These are phyloP conservation scores for Pherbina coryleti DNA, from an alignment of 2,888 invertebrate species.

Conservation along the genomic window DNA sequence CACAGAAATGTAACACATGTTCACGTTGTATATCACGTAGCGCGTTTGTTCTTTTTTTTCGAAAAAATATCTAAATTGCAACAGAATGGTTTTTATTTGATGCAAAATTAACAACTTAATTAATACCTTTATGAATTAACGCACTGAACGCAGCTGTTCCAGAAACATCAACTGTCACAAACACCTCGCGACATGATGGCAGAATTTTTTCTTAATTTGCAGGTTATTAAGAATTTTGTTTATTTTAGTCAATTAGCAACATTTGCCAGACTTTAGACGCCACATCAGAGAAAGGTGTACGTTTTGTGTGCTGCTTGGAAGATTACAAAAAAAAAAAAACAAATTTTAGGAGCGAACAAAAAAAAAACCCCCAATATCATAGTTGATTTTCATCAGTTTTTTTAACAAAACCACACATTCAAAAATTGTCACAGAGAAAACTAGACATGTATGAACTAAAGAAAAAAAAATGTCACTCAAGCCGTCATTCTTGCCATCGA, in stretches of 20 bases:
- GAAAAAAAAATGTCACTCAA: background rate
- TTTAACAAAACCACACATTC: too few relatives aligned
- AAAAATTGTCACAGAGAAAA: background rate
- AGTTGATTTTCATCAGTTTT: background rate
- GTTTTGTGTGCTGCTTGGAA: background rate
- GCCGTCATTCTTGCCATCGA: background rate
- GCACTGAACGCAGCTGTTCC: constrained; percentile 57
- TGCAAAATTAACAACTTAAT: constrained; percentile 68
- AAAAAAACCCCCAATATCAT: background rate
- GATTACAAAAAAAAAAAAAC: background rate
- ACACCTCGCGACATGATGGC: background rate
- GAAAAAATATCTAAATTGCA: too few relatives aligned
- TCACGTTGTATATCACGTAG: constrained; percentile 11
- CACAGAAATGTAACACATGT: constrained; percentile 8
- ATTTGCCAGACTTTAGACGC: background rate
- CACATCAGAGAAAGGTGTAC: background rate
- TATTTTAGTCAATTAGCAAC: background rate
- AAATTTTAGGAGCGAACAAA: background rate
- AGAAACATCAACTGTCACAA: constrained; percentile 45
- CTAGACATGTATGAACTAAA: background rate
- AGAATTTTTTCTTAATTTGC: too few relatives aligned
- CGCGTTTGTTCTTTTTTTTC: background rate
- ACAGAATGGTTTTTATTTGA: constrained; percentile 26
- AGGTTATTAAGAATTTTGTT: background rate
- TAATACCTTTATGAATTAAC: constrained; percentile 58